Conservation (phyloP, 2,888 invertebrate genomes). For the Drosophila subsilvestris region DNA sequence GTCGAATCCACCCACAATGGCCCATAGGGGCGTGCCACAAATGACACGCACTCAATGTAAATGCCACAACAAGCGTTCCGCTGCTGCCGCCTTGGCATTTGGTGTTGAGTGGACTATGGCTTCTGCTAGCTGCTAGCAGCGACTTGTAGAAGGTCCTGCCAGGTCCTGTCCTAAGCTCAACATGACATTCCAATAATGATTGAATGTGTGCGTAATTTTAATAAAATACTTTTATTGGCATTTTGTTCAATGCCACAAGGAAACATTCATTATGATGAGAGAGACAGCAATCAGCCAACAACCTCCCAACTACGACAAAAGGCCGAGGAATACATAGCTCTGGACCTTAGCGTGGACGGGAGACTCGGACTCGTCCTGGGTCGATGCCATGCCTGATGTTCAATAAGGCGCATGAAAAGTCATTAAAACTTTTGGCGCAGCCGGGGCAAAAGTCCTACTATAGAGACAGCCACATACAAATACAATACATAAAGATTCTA, state of each 20-base stretch:
- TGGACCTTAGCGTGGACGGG: too few species aligned
- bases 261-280: constrained; percentile 47
- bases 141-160: too few species aligned
- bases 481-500: constrained; percentile 17
- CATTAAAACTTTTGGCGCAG: constrained; percentile 72
- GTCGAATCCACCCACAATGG: neutral
- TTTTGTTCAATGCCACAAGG: constrained; percentile 63
- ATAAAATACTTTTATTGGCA: constrained; percentile 80
- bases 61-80: constrained; percentile 25
- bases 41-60: constrained; percentile 47
- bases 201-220: constrained; percentile 79
- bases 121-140: too few species aligned
- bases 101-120: neutral
- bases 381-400: constrained; percentile 22
- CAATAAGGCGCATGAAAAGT: constrained; percentile 70
- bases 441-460: constrained; percentile 41
- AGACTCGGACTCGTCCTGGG: too few species aligned
- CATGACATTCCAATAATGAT: constrained; percentile 78
- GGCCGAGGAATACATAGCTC: neutral
- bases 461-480: constrained; percentile 32
- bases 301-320: constrained; percentile 9
- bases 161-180: constrained; percentile 38
- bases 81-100: constrained; percentile 12
- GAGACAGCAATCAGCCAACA: constrained; percentile 5
- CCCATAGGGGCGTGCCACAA: constrained; percentile 27